A percentile compares a stretch with the other conserved stretches of the same genome.
Conservation (phyloP, 2,888 invertebrate species). For the Dasysyrphus albostriatus region DNA sequence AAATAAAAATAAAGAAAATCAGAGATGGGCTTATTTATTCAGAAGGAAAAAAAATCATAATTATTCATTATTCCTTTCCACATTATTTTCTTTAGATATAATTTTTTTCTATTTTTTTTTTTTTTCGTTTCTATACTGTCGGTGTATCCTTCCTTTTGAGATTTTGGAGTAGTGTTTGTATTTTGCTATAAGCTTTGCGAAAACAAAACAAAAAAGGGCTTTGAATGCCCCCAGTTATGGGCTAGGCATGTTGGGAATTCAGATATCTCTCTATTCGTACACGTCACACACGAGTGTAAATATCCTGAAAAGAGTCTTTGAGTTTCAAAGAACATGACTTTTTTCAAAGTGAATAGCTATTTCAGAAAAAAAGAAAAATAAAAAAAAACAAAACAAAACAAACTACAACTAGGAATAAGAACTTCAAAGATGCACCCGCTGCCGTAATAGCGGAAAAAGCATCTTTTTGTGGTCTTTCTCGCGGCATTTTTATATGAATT, state of each 20-base stretch:
- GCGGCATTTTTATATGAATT: not conserved
- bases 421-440: not conserved
- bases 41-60: constrained; percentile 26
- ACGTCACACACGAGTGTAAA: constrained; percentile 4
- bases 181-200: not conserved
- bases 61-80: constrained; percentile 38
- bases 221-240: constrained; percentile 29
- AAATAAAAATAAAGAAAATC: constrained; percentile 11
- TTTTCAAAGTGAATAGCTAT: constrained; percentile 20
- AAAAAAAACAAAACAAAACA: not conserved
- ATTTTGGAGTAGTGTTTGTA: constrained; percentile 15
- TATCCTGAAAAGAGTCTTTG: constrained; percentile 1
- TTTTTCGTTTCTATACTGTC: not conserved
- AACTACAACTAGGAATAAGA: not conserved
- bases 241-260: not conserved
- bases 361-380: not conserved
- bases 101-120: not conserved
- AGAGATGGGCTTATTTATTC: constrained; percentile 24
- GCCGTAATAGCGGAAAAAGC: not conserved
- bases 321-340: constrained; percentile 2
- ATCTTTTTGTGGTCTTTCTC: constrained; percentile 9
- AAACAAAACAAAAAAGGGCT: not conserved
- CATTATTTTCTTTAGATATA: not conserved
- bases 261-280: not conserved
- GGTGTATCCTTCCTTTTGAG: not conserved